Evolutionary conservation across 1,140 invertebrate species (phyloP).

Genomic region (Pogonus chalceus): DNA sequence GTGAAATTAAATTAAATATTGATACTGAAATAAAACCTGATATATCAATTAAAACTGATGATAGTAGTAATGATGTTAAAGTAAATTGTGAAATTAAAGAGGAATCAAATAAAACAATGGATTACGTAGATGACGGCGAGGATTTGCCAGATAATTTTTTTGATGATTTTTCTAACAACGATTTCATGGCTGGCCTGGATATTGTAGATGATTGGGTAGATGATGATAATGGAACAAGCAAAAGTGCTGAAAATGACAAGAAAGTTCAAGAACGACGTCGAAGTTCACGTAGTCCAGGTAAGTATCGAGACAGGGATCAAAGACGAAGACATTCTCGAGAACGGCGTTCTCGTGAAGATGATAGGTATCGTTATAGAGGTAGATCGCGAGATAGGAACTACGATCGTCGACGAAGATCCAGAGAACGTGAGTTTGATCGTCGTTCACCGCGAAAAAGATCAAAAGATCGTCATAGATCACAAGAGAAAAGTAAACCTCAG

Average conservation of each 20-base stretch:
- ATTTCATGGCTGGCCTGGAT: slow-evolving; percentile 7
- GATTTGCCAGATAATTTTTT: slow-evolving; percentile 8
- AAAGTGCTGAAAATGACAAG: background rate
- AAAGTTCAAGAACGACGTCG: background rate
- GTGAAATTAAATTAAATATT: no score
- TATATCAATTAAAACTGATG: no score
- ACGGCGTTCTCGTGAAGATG: background rate
- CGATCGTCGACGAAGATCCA: background rate
- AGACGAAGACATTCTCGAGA: background rate
- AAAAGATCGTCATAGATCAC: background rate
- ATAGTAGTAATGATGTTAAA: no score
- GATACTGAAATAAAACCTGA: no score
- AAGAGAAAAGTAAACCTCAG: background rate
- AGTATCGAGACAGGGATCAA: background rate
- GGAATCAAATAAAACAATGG: background rate
- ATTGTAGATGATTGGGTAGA: slow-evolving; percentile 16
- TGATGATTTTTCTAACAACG: slow-evolving; percentile 7
- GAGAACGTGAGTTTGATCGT: background rate
- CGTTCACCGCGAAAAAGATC: background rate
- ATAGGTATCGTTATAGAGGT: background rate
- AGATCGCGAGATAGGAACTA: background rate
- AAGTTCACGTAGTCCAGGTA: background rate
- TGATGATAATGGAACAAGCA: background rate
- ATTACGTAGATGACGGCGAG: slow-evolving; percentile 8
- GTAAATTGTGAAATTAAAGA: background rate